Evolutionary conservation across 2,888 invertebrate genomes (phyloP).

Genomic region (Cantharis flavilabris): DNA sequence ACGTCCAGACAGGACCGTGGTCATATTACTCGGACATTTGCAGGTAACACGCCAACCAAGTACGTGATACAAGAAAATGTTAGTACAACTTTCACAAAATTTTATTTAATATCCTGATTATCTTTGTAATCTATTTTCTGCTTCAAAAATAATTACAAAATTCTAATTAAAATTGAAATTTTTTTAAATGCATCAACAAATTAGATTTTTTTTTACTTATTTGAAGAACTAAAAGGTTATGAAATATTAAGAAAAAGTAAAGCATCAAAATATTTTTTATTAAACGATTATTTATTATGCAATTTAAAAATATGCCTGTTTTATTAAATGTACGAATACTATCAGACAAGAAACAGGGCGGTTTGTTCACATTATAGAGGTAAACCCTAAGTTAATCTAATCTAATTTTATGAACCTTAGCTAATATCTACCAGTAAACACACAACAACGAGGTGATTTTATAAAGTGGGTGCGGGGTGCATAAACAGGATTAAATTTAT

Average conservation of each 20-base stretch:
- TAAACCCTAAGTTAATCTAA: constrained; percentile 36
- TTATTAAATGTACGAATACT: constrained; percentile 32
- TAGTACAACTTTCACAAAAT: not conserved
- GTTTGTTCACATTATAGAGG: constrained; percentile 25
- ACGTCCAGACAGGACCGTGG: constrained; percentile 24
- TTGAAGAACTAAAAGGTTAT: not conserved
- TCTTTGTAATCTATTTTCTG: not conserved
- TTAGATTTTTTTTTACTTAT: not conserved
- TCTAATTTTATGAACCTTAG: constrained; percentile 39
- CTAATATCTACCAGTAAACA: constrained; percentile 36
- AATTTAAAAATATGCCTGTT: constrained; percentile 34
- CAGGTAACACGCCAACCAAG: constrained; percentile 20
- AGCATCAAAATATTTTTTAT: not conserved
- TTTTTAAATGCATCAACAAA: not conserved
- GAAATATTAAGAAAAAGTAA: not conserved
- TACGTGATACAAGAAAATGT: constrained; percentile 19
- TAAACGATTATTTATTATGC: constrained; percentile 33
- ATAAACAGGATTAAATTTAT: not conserved
- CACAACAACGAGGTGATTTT: constrained; percentile 28
- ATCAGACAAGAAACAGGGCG: constrained; percentile 26
- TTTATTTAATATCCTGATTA: not conserved
- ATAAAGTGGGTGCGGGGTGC: not conserved
- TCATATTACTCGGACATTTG: constrained; percentile 28
- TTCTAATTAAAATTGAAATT: not conserved
- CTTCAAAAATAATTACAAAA: not conserved